Base-by-base conservation (phyloP, 2,888 invertebrate genomes). In the Tribolium freemani region DNA sequence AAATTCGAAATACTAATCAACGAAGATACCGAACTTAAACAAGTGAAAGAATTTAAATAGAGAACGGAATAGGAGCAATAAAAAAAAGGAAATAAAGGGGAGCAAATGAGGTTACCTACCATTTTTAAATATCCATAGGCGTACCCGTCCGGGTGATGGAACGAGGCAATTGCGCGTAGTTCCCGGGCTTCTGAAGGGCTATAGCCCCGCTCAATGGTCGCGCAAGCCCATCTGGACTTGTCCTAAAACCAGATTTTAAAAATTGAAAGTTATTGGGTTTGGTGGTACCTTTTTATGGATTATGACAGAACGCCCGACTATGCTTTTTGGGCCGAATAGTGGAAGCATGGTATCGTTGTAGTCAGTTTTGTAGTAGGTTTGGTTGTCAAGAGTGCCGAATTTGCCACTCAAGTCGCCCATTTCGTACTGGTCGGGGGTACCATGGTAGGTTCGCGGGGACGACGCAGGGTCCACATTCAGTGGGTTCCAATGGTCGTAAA, bases 401-500 rank as follows among this genome's bases (percentile, higher is more conserved):
- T 97, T 97, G 0, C 92, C 92, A 80, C 96, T 95, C 21, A 96
- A 87, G 83, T 95, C 94, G 0, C 96, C 96, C 84, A 96, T 90
- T 87, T 93, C 93, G 83, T 96, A 96, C 83, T 95, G 93, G 86
- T 97, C 97, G 3, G 91, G 90, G 0, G 95, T 94, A 10, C 96
- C 96, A 13, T 83, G 85, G 67, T 87, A 87, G 13, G 74, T 76
- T 57, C 85, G 78, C 0, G 94, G 94, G 0, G 90, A 90, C 0
- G 87, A 85, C 0, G 89, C 87, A 3, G 90, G 89, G 82, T 92
- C 91, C 0, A 95, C 91, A 57, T 91, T 89, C 80, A 92, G 90
- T 0, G 97, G 97, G 86, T 98, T 96, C 90, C 93, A 98, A 56
- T 93, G 93, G n/a, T 91, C 94, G 78, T 95, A 94, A 0, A 97